Base-by-base conservation (phyloP, 2,888 invertebrate genomes). In the Ennomos quercinarius region DNA sequence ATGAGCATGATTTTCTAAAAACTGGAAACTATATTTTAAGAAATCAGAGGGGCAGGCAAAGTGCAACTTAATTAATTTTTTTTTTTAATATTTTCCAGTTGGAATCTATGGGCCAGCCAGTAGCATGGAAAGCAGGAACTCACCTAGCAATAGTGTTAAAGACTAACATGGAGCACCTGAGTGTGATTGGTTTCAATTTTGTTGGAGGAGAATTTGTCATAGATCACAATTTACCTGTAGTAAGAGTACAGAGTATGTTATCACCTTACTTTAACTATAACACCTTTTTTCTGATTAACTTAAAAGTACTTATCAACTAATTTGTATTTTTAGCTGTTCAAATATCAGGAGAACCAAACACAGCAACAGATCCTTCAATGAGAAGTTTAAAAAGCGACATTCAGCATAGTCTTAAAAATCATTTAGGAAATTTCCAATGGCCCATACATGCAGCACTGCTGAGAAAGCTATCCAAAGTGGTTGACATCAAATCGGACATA, bases 81-180 rank as follows among this genome's bases (percentile, higher is more conserved):
- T 37, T 44, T 10, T 35, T 27, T 27, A 27, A 6, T 36, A 42
- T 42, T 61, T 77, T 80, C 40, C 85, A 97, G 96, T 90, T 97
- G 74, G 96, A 97, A 79, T 94, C 95, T 74, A 96, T 96, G 84
- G 97, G 97, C 56, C 94, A 95, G 78, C 94, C 96, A 47, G 91
- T 96, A 56, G 96, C 97, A 35, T 97, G 97, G 97, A 96, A 95
- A 76, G 95, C 95, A 51, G 94, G 95, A 51, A 95, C 96, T 66
- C 94, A 95, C 78, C 94, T 97, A 74, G 95, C 95, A 50, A 91
- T 97, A 67, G 94, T 97, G 63, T 75, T 97, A 56, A 96, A 95
- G 82, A 96, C 96, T 44, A 96, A 97, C 79, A 93, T 96, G 70
- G 95, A 96, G 75, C 94, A 95, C 73, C 93, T 97, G 46, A 95